Evolutionary conservation across 2,113 vertebrate genomes (phyloP).

Genomic region (Gnathonemus echidnorhynchus): DNA sequence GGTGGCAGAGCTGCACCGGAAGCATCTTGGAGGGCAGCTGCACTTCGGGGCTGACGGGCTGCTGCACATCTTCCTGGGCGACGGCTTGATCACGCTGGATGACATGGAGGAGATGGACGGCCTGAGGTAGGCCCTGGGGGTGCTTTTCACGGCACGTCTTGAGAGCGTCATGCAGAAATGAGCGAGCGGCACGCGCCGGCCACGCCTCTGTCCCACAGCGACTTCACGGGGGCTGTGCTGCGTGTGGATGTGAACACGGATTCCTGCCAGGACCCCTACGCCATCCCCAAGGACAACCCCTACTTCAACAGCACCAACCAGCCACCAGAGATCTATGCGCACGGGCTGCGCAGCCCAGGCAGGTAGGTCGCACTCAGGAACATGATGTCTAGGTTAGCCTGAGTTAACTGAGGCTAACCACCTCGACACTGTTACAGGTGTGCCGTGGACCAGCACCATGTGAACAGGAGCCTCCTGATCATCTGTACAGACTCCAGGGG

Average conservation of each 20-base stretch:
- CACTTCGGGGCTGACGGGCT: slow-evolving; percentile 86
- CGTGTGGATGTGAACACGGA: slow-evolving; percentile 88
- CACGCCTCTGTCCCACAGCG: slow-evolving; percentile 56
- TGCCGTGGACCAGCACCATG: slow-evolving; percentile 79
- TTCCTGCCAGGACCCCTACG: slow-evolving; percentile 73
- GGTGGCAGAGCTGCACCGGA: slow-evolving; percentile 91
- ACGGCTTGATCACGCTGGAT: slow-evolving; percentile 97
- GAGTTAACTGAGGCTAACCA: not conserved
- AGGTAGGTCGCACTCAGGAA: slow-evolving; percentile 65
- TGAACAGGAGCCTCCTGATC: slow-evolving; percentile 81
- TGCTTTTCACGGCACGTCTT: not conserved
- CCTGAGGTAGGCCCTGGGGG: slow-evolving; percentile 70
- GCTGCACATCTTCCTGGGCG: slow-evolving; percentile 87
- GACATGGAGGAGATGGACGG: slow-evolving; percentile 99
- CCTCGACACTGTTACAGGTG: slow-evolving; percentile 61
- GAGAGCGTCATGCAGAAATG: not conserved
- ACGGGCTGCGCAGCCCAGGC: slow-evolving; percentile 94
- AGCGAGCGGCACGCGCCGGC: not conserved
- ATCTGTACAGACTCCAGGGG: slow-evolving; percentile 87
- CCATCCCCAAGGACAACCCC: slow-evolving; percentile 85
- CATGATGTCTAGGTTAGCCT: not conserved
- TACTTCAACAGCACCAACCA: slow-evolving; percentile 99
- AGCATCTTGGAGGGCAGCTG: slow-evolving; percentile 90
- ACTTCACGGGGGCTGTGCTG: slow-evolving; percentile 93
- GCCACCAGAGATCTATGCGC: slow-evolving; percentile 94